Percentiles rank a stretch among this genome's conserved stretches.
phyloP scores from a whole-genome alignment of 2,797 vertebrate species.

The Lutra lutra region DNA sequence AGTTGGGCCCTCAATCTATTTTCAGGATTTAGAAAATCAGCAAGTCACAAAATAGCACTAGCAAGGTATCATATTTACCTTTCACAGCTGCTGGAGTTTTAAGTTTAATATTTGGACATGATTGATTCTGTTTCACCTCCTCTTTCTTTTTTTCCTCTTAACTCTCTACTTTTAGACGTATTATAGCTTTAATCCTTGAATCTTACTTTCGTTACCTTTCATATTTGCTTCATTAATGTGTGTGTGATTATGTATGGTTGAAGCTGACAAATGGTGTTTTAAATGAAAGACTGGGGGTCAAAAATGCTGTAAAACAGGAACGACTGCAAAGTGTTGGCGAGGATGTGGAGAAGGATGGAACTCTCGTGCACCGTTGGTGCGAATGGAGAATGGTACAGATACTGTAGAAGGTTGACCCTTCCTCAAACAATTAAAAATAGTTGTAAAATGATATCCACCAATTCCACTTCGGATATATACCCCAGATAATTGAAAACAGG shows the following conservation, averaged over 20 bases:
- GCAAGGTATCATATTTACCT: neutral
- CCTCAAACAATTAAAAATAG: neutral
- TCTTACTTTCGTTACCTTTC: neutral
- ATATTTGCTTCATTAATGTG: neutral
- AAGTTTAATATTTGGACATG: neutral
- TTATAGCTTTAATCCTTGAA: neutral
- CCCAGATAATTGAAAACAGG: neutral
- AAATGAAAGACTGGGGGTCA: neutral
- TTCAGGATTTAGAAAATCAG: constrained; percentile 19
- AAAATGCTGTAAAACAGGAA: neutral
- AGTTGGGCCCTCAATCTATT: neutral
- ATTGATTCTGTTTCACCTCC: neutral
- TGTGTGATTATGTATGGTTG: neutral
- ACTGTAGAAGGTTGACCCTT: neutral
- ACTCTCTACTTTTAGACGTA: neutral
- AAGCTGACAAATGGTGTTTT: neutral
- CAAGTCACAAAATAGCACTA: neutral
- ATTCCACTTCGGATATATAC: neutral
- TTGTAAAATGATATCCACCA: neutral
- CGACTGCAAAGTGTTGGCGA: neutral
- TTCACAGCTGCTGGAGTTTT: neutral
- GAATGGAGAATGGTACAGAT: neutral
- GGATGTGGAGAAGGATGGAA: neutral
- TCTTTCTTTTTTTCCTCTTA: neutral
- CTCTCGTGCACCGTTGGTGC: accelerated